These are phyloP conservation scores for Drosophila meridionalis DNA, from an alignment of 2,888 invertebrate genomes.

Conservation along the genomic window DNA sequence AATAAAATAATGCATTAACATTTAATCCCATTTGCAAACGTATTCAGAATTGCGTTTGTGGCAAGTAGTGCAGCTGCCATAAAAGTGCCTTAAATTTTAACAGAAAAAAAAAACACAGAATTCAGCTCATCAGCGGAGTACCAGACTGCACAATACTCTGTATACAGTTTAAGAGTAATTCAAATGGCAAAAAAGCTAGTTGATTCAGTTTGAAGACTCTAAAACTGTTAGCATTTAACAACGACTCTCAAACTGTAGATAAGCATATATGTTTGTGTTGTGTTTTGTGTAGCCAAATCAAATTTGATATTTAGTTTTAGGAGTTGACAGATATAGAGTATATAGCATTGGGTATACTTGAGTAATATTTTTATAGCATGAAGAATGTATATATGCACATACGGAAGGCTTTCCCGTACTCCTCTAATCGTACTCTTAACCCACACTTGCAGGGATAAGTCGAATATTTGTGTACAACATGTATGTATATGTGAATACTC, in stretches of 20 bases:
- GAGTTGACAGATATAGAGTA: neutral
- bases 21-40: constrained; percentile 50
- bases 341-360: neutral
- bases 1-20: constrained; percentile 39
- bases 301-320: neutral
- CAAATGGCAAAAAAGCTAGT: too few species aligned
- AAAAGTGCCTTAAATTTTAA: constrained; percentile 8
- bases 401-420: neutral
- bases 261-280: neutral
- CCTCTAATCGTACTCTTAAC: neutral
- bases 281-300: neutral
- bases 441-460: neutral
- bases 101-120: neutral
- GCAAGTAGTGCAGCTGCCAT: constrained; percentile 55
- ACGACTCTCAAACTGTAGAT: neutral
- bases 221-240: neutral
- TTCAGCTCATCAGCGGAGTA: too few species aligned
- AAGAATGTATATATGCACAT: neutral
- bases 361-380: neutral
- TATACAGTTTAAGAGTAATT: neutral
- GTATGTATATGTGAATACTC: neutral
- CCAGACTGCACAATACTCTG: neutral
- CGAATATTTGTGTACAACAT: neutral
- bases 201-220: neutral
- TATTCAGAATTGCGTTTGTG: constrained; percentile 34